Percentiles rank a stretch among this genome's conserved stretches.
Evolutionary conservation across 2,797 vertebrate species (phyloP).

Genomic region (Lagorchestes hirsutus): DNA sequence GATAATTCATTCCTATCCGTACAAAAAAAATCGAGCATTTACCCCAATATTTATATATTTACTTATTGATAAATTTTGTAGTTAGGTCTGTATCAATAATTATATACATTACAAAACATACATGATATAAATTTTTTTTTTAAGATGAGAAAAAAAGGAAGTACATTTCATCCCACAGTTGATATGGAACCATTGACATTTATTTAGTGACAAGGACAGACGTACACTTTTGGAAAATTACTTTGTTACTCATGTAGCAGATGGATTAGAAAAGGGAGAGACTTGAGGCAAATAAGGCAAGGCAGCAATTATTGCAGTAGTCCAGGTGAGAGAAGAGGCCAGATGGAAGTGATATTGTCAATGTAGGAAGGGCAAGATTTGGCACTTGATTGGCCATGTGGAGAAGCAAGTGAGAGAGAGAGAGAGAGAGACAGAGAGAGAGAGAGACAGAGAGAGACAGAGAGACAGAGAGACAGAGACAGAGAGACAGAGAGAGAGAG

Average conservation of each 20-base stretch:
- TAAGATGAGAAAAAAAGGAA: background rate
- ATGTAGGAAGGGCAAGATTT: background rate
- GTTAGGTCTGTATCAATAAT: background rate
- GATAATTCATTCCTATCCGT: background rate
- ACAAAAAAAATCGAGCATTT: background rate
- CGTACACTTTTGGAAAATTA: background rate
- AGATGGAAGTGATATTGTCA: background rate
- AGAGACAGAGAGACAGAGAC: background rate
- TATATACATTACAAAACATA: background rate
- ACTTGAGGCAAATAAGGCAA: background rate
- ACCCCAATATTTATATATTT: background rate
- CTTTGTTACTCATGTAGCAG: background rate
- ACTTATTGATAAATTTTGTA: background rate
- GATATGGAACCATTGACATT: background rate
- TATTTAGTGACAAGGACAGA: background rate
- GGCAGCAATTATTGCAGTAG: background rate
- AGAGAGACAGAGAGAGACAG: no score
- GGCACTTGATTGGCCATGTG: background rate
- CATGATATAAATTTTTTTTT: no score
- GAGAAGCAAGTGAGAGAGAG: background rate
- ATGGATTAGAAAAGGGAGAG: background rate
- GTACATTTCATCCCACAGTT: background rate
- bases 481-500: no score
- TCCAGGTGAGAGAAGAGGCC: background rate
- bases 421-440: no score